Percentiles rank a stretch among this genome's conserved stretches.
These are phyloP conservation scores for Chiroxiphia lanceolata DNA, from an alignment of 2,797 vertebrate genomes.

Conservation along the genomic window DNA sequence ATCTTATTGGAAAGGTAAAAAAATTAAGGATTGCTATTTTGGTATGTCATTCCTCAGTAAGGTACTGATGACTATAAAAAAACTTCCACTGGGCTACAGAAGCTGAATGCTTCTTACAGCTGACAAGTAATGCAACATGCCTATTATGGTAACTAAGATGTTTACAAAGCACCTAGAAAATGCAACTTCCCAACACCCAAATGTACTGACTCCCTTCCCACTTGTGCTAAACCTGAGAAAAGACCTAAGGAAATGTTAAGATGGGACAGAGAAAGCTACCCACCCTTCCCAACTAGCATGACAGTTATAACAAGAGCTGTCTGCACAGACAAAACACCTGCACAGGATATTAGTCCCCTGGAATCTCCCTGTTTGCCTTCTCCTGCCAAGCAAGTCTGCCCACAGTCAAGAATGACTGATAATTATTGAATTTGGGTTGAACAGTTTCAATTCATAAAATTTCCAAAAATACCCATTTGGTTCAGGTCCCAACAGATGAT, in stretches of 20 bases:
- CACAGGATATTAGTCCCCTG: constrained; percentile 24
- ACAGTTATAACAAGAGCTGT: neutral
- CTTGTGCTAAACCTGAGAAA: neutral
- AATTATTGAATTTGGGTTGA: constrained; percentile 23
- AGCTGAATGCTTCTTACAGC: neutral
- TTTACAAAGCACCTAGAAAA: neutral
- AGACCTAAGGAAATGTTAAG: neutral
- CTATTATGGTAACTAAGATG: neutral
- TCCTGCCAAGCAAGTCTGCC: constrained; percentile 29
- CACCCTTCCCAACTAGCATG: neutral
- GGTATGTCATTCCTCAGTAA: constrained; percentile 19
- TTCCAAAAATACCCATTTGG: neutral
- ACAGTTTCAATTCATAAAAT: neutral
- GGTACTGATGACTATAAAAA: constrained; percentile 8
- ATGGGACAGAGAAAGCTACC: neutral
- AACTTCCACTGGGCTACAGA: neutral
- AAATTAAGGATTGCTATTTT: constrained; percentile 55
- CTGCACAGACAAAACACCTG: constrained; percentile 1
- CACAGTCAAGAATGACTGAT: constrained; percentile 21
- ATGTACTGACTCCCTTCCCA: neutral
- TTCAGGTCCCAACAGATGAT: neutral
- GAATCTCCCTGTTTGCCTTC: neutral
- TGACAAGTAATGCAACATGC: neutral
- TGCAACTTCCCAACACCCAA: neutral
- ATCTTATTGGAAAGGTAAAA: constrained; percentile 33